Evolutionary conservation across 2,797 vertebrate species (phyloP), one percentile per base, ranked within the genome.

Genomic region (Borostomias antarcticus): DNA sequence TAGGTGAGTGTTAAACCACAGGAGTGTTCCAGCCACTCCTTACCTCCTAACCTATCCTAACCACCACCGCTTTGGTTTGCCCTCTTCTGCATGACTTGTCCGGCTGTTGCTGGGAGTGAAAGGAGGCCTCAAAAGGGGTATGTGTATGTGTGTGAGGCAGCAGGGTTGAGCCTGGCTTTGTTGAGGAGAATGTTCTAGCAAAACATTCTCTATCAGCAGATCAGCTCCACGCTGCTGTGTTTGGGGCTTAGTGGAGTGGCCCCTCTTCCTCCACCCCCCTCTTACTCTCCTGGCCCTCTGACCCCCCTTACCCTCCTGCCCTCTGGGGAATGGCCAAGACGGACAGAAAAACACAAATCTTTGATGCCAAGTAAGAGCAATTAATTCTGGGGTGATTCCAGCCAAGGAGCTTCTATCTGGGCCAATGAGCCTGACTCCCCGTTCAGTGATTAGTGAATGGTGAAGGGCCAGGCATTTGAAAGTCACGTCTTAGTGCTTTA

Each of bases 161-260:
- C n/a, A n/a, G n/a, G n/a, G n/a, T n/a, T 62, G 51, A 57, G 30
- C 29, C 28, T 29, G 29, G 69, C 40, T 73, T 72, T 72, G 57
- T 56, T 61, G 33, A 47, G 52, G 48, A 65, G 28, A 85, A 66
- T 74, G 75, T 65, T 64, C 56, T 53, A 58, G 63, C 25, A 71
- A 82, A 81, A 81, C 66, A 60, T 68, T 73, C 66, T 57, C 70
- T 68, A 73, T 85, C 77, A 85, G 80, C 81, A 83, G 63, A 78
- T 75, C 68, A 61, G 40, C 40, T 26, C 29, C 43, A 48, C 32
- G 43, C 61, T 26, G 25, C 57, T 65, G 70, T 71, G 58, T 62
- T 66, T 67, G 54, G 74, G 66, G 70, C 58, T 78, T 54, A 54
- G 32, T 60, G 64, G 13, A 10, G 40, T 15, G 15, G 40, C 15